Evolutionary conservation across 2,797 vertebrate genomes (phyloP), one percentile per base, ranked within the genome.

Genomic region (Enoplosus armatus): DNA sequence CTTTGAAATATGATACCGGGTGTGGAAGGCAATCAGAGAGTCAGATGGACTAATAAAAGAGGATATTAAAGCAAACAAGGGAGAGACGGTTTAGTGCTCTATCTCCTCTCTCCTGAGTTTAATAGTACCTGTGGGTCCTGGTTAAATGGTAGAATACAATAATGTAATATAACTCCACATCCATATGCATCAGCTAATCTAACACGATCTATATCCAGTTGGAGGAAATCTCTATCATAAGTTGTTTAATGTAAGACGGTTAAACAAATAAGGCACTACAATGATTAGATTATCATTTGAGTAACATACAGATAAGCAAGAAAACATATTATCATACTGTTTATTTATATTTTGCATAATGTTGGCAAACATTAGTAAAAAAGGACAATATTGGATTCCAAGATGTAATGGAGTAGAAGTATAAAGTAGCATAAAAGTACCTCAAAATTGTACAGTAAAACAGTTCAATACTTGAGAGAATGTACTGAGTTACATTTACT

Each of bases 41-140:
- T 53, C 60, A 2, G 82, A 15, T 55, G 72, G 37, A 60, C 41
- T 53, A 70, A 82, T 85, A 86, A 80, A 85, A 75, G 9, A 53
- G 39, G 43, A 56, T 72, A 78, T 85, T 77, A 89, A 75, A 69
- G 60, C 33, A 35, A 62, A 82, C 1, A 18, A 70, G 53, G 27
- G 16, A 75, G 60, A 60, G 54, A 80, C 24, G 7, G 29, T 75
- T 79, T 50, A 47, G 60, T 62, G 77, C 76, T 73, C 29, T 5
- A 10, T 26, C 43, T 85, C 55, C 26, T 75, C 69, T 80, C 43
- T 74, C 54, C 55, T 61, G 72, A 39, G 35, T 71, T 84, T 85
- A 81, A 85, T 72, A 4, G 67, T 2, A 63, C 75, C 69, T 37
- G 7, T 22, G 61, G 26, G 72, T 43, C 51, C 24, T 58, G 45